Evolutionary conservation across 37 sponge, comb jelly and placozoan genomes (phyloP), one percentile per base, ranked within the genome.

Genomic region (Ephydatia muelleri): DNA sequence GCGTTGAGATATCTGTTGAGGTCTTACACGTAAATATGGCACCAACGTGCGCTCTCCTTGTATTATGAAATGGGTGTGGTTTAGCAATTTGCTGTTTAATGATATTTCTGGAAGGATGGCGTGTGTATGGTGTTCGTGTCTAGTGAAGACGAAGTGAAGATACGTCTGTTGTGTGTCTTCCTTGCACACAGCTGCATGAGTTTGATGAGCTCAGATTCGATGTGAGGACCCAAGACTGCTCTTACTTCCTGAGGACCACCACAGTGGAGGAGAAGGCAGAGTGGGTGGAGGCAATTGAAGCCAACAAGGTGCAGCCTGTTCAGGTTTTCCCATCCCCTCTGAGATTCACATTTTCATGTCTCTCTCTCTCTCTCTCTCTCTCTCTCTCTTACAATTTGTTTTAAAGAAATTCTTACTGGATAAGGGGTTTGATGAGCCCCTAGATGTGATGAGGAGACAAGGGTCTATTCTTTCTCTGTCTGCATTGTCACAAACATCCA

Each of bases 151-250:
- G n/a, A n/a, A n/a, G n/a, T n/a, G n/a, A n/a, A n/a, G n/a, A n/a
- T n/a, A n/a, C n/a, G n/a, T n/a, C n/a, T n/a, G n/a, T n/a, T n/a
- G n/a, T n/a, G n/a, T n/a, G 16, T 57, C 19, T 57, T 57, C 57
- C 19, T 1, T 57, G 14, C 78, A 22, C 28, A 21, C 75, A 96
- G 96, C 28, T 87, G 16, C 97, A 97, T 38, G 97, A 97, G 39
- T 97, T 92, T 91, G 97, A 97, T 85, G 93, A 90, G 32, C 79
- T 89, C 23, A 69, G 97, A 16, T 97, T 97, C 74, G 97, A 97
- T 72, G 85, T 97, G 5, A 38, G 91, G 38, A 86, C 85, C 8
- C 86, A 88, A 30, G 93, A 95, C 73, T 91, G 84, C 67, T 92
- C 89, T 9, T 97, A 90, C 70, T 97, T 93, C 67, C 75, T 97